Base-by-base conservation (phyloP, 2,797 vertebrate species). In the Gastrophryne carolinensis region DNA sequence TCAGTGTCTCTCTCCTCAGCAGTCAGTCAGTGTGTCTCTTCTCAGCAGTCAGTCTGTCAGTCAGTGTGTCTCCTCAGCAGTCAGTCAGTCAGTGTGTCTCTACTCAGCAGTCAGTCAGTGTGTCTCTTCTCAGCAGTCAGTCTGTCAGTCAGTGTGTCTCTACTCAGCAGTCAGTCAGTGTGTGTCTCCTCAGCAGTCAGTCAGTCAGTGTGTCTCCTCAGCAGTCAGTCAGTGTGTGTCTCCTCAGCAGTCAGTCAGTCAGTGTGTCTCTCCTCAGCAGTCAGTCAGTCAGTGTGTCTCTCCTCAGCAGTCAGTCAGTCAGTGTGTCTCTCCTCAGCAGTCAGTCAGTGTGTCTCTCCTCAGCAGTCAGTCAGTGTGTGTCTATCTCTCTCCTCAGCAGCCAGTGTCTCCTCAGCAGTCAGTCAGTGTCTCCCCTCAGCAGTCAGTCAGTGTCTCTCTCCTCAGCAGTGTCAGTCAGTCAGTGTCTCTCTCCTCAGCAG, bases 271-370 rank as follows among this genome's bases (percentile, higher is more conserved):
- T 27, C 24, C 15, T 39, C 37, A 5, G 24, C 23, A 13, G 19
- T 3, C 50, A 4, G 17, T 35, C 12, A 3, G 17, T 12, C 61
- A 27, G 24, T 19, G 15, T 8, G 13, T 19, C 54, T 11, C 15
- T 32, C 29, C 21, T n/a, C 2, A 6, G 6, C 41, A 3, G 41
- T 44, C 41, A 3, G 8, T n/a, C 41, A 2, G 5, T 7, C 9
- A 15, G 13, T n/a, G n/a, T n/a, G 13, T 17, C 26, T 34, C 13
- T 60, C 26, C 26, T 35, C 47, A 21, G 34, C 79, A 72, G 50
- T 62, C 79, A 50, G 79, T n/a, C n/a, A n/a, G n/a, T n/a, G n/a
- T n/a, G n/a, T 65, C 79, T 73, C 81, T 82, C 81, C 82, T 24
- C 27, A 63, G 19, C 50, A 53, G 30, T 10, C n/a, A n/a, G n/a